Evolutionary conservation across 2,888 invertebrate genomes (phyloP).

Genomic region (Strigamia crassipes): DNA sequence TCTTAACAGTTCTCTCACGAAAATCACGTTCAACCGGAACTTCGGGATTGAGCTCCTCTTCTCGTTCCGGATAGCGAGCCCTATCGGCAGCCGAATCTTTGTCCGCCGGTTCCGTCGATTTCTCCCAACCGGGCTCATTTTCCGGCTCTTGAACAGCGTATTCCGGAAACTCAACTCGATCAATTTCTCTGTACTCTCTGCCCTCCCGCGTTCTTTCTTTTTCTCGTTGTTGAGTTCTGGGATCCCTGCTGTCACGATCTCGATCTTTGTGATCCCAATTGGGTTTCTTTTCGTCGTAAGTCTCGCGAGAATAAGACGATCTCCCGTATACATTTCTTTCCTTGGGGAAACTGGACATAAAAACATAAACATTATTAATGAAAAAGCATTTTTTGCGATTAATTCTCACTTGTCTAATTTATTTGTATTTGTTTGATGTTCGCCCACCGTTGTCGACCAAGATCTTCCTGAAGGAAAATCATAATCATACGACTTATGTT

Average conservation of each 20-base stretch:
- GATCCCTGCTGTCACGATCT: conserved; percentile 43
- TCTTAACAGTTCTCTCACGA: neutral
- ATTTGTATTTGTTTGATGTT: neutral
- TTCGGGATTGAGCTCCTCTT: conserved; percentile 48
- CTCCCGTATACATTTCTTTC: conserved; percentile 12
- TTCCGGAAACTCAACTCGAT: conserved; percentile 24
- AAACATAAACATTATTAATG: neutral
- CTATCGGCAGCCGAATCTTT: conserved; percentile 46
- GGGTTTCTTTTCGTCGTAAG: neutral
- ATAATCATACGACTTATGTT: neutral
- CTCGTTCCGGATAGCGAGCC: conserved; percentile 50
- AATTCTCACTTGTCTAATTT: neutral
- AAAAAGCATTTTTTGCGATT: neutral
- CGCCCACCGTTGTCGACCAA: neutral
- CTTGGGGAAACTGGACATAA: conserved; percentile 31
- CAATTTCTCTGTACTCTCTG: conserved; percentile 47
- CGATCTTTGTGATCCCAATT: conserved; percentile 43
- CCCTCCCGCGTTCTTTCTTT: conserved; percentile 19
- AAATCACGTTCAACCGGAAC: neutral
- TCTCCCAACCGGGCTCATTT: conserved; percentile 14
- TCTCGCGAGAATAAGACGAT: conserved; percentile 12
- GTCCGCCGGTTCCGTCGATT: conserved; percentile 49
- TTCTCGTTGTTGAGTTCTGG: conserved; percentile 45
- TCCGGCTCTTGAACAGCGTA: neutral
- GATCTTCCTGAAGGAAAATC: neutral